Base-by-base conservation (phyloP, 2,888 invertebrate species). In the Eubasilissa splendida region DNA sequence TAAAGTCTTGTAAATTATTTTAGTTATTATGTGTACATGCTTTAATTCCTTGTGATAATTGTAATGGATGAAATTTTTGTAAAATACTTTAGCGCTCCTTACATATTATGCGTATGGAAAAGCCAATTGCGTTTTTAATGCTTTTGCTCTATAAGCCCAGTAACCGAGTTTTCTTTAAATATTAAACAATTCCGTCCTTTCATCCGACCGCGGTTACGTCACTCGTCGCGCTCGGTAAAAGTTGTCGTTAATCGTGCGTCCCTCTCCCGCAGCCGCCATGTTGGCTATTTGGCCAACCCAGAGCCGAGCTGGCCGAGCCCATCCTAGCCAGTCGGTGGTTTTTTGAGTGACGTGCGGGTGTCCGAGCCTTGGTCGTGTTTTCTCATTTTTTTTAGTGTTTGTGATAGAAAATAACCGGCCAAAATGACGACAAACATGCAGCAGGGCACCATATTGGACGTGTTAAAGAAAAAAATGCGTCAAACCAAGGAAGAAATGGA, bases 401-500 rank as follows among this genome's bases (percentile, higher is more conserved):
- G 82, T 82, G 82, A 77, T 78, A 81, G 77, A 77, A 81, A 81
- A 77, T 81, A 81, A 58, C 68, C 71, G 42, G 33, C 85, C 86
- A 88, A 87, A 91, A 96, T 96, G 96, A 95, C 96, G 92, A 93
- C 96, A 89, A 96, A 94, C 90, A 94, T 96, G 92, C 95, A 95
- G 90, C 97, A 97, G 92, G 97, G 97, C 88, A 95, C 96, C 87
- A 95, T 99, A 86, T 92, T 99, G 90, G 98, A 98, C 91, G 97
- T 98, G 88, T 94, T 99, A 87, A 99, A 99, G 94, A 98, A 98
- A 94, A 99, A 99, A 94, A 99, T 99, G 99, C 94, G 97, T 86
- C 97, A 97, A 91, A 97, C 98, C 87, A 98, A 98, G 92, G 98
- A 98, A 90, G 99, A 99, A 93, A 96, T 98, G 95, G 99, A 99